A percentile compares a stretch with the other conserved stretches of the same genome.
These are phyloP conservation scores for Sarcophilus harrisii DNA, from an alignment of 2,797 vertebrate species.

Conservation along the genomic window DNA sequence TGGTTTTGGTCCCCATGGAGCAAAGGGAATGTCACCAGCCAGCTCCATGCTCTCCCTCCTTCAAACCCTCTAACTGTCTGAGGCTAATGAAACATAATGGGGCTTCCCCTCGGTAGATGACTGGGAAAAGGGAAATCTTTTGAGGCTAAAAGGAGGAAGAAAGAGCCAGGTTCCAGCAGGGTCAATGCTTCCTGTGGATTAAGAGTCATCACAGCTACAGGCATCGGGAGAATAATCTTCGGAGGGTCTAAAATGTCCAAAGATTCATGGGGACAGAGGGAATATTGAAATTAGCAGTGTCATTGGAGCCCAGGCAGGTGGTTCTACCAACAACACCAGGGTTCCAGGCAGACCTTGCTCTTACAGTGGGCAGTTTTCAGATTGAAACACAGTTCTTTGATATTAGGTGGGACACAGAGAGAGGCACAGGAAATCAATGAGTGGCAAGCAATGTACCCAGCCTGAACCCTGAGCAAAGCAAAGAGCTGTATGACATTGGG, in stretches of 20 bases:
- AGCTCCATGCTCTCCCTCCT: neutral
- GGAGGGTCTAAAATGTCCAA: slow-evolving; percentile 50
- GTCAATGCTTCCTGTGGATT: neutral
- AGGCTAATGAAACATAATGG: slow-evolving; percentile 10
- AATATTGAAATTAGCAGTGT: slow-evolving; percentile 64
- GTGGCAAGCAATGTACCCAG: slow-evolving; percentile 4
- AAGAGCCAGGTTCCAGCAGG: neutral
- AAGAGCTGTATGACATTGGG: slow-evolving; percentile 5
- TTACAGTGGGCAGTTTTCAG: slow-evolving; percentile 70
- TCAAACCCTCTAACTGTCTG: neutral
- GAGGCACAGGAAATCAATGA: slow-evolving; percentile 51
- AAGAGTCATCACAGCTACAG: slow-evolving; percentile 60
- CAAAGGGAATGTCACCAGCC: neutral
- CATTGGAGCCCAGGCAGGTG: neutral
- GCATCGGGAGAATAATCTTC: slow-evolving; percentile 39
- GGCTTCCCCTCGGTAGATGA: neutral
- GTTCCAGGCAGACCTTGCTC: slow-evolving; percentile 60
- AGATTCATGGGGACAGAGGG: slow-evolving; percentile 44
- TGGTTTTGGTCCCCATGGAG: slow-evolving; percentile 26
- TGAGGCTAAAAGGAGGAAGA: neutral
- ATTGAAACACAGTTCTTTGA: slow-evolving; percentile 46
- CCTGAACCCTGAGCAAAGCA: slow-evolving; percentile 62
- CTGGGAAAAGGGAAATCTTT: neutral
- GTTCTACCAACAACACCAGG: slow-evolving; percentile 46
- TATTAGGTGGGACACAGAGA: neutral